phyloP scores from a whole-genome alignment of 2,888 invertebrate species.

The Mimachlamys varia region DNA sequence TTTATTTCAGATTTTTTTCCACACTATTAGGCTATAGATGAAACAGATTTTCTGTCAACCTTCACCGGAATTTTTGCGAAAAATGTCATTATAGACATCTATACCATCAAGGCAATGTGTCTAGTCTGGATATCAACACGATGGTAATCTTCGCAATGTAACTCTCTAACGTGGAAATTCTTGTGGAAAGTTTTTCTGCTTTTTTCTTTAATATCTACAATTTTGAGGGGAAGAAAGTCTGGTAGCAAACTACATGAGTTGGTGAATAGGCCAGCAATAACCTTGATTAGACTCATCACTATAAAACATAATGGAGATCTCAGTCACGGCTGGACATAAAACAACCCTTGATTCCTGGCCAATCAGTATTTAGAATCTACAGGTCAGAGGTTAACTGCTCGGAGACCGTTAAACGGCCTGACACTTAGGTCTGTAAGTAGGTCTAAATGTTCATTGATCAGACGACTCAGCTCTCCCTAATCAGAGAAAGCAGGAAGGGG shows the following conservation, averaged over 20 bases:
- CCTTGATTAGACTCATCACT: neutral
- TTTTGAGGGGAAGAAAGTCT: no score
- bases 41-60: neutral
- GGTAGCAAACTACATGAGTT: neutral
- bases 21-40: neutral
- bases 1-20: neutral
- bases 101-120: no score
- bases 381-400: constrained; percentile 22
- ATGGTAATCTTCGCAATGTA: no score
- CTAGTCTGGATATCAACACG: no score
- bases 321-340: neutral
- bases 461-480: neutral
- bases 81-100: no score
- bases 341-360: neutral
- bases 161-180: no score
- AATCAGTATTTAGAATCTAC: neutral
- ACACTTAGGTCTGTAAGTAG: neutral
- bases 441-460: constrained; percentile 3
- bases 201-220: no score
- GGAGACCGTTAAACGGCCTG: neutral
- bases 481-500: neutral
- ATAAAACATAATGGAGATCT: neutral
- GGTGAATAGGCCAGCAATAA: neutral
- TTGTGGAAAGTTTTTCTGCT: no score
- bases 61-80: neutral